phyloP scores from a whole-genome alignment of 2,888 invertebrate species.

The Athripsodes cinereus region DNA sequence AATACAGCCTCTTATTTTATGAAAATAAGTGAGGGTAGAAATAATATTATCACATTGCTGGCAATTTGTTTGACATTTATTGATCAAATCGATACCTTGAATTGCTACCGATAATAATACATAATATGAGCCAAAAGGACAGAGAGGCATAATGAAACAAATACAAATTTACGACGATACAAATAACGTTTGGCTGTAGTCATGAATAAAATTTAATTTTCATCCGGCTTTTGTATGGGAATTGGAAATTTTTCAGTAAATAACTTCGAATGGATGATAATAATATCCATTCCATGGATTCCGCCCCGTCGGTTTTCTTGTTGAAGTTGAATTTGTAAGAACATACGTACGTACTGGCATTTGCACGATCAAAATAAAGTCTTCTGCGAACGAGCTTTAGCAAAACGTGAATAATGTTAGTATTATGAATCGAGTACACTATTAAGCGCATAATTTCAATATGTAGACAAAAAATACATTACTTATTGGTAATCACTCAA shows the following conservation, averaged over 20 bases:
- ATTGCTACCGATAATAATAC: background rate
- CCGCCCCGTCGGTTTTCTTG: background rate
- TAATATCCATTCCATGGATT: background rate
- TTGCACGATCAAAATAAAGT: too few species aligned
- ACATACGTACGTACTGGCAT: too few species aligned
- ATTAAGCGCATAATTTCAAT: too few species aligned
- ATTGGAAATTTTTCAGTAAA: conserved; percentile 4
- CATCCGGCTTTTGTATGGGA: background rate
- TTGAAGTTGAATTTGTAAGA: background rate
- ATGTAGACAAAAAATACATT: too few species aligned
- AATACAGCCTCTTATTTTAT: too few species aligned
- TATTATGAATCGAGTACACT: too few species aligned
- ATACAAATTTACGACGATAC: background rate
- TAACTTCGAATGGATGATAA: conserved; percentile 4
- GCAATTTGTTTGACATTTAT: background rate
- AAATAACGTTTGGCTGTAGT: background rate
- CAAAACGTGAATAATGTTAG: too few species aligned
- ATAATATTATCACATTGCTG: background rate
- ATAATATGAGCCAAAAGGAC: background rate
- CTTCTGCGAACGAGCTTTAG: too few species aligned
- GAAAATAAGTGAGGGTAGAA: too few species aligned
- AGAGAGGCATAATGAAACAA: background rate
- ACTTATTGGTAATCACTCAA: too few species aligned
- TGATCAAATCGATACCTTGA: background rate
- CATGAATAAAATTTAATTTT: conserved; percentile 13